Evolutionary conservation across 1,140 invertebrate genomes (phyloP).

Genomic region (Eumaeus atala): DNA sequence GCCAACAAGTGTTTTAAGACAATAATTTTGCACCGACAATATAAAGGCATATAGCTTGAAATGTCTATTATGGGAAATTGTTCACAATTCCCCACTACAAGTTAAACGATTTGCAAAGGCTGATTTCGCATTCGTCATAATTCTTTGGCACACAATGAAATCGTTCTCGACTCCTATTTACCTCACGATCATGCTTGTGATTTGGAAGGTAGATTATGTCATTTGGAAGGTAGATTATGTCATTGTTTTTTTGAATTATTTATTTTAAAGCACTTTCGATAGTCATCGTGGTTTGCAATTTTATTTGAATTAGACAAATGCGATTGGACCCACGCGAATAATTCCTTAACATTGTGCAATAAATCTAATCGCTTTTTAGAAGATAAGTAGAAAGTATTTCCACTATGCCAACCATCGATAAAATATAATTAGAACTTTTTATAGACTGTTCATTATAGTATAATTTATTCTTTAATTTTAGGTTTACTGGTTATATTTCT

Average conservation of each 20-base stretch:
- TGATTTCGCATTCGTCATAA: slow-evolving; percentile 68
- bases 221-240: slow-evolving; percentile 4
- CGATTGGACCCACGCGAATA: no score
- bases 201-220: slow-evolving; percentile 6
- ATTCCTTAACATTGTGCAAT: no score
- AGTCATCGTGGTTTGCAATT: no score
- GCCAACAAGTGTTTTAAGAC: not conserved
- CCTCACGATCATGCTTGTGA: slow-evolving; percentile 9
- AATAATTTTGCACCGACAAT: slow-evolving; percentile 23
- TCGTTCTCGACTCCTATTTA: slow-evolving; percentile 31
- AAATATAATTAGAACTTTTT: no score
- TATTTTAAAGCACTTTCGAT: not conserved
- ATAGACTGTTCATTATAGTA: no score
- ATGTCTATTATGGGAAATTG: slow-evolving; percentile 64
- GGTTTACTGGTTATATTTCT: no score
- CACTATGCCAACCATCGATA: no score
- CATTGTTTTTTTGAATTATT: slow-evolving; percentile 9
- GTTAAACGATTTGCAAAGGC: slow-evolving; percentile 68
- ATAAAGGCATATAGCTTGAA: slow-evolving; percentile 37
- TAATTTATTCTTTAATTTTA: no score
- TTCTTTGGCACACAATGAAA: slow-evolving; percentile 68
- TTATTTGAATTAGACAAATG: slow-evolving; percentile 12
- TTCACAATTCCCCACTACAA: slow-evolving; percentile 59
- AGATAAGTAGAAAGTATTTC: no score
- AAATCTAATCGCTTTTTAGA: no score